Evolutionary conservation across 2,888 invertebrate genomes (phyloP).

Genomic region (Phragmatobia fuliginosa): DNA sequence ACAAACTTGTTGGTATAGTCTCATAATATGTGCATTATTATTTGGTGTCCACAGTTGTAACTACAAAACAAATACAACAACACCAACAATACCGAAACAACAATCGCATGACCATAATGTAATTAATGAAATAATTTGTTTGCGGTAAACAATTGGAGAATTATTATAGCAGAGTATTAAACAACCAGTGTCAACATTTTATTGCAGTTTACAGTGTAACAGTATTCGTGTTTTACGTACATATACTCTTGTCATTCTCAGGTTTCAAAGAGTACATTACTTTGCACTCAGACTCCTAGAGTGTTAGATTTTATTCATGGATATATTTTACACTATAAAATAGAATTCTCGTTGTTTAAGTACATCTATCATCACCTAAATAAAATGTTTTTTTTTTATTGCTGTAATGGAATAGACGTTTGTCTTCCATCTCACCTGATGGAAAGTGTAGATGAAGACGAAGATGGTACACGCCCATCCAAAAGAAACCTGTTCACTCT

Average conservation of each 20-base stretch:
- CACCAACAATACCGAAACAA: constrained; percentile 9
- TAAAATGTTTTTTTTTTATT: too few species aligned
- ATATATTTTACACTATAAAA: background rate
- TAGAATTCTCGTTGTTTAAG: background rate
- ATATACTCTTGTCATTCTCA: background rate
- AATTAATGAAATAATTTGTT: constrained; percentile 37
- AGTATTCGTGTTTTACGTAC: background rate
- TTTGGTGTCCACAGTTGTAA: background rate
- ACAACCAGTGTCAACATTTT: background rate
- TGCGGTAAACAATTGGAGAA: constrained; percentile 20
- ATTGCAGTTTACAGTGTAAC: background rate
- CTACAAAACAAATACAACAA: constrained; percentile 2
- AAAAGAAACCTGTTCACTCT: too few species aligned
- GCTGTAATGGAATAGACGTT: too few species aligned
- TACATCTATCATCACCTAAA: too few species aligned
- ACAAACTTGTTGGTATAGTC: background rate
- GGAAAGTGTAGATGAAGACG: too few species aligned
- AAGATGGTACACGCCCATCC: too few species aligned
- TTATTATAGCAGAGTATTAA: constrained; percentile 36
- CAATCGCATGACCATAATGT: constrained; percentile 32
- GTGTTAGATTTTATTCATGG: background rate
- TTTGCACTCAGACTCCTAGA: background rate
- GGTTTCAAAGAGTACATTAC: background rate
- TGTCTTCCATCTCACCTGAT: too few species aligned
- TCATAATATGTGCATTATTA: background rate